phyloP scores from a whole-genome alignment of 2,797 vertebrate species.

The Pelobates cultripes region DNA sequence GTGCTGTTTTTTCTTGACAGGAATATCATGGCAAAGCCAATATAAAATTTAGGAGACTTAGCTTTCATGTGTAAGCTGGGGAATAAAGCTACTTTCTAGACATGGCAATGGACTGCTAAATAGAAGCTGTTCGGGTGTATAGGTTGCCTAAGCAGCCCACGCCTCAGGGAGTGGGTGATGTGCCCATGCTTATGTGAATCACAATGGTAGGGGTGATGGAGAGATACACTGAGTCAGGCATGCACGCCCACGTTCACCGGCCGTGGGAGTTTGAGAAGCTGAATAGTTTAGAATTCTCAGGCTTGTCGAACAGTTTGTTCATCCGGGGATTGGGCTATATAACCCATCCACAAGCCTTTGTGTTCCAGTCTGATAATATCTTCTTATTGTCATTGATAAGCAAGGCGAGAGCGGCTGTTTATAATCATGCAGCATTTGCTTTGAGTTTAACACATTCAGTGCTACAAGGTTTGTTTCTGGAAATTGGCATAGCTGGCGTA shows the following conservation, averaged over 20 bases:
- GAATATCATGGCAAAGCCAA: too few relatives aligned
- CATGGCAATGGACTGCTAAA: too few relatives aligned
- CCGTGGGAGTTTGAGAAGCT: conserved; percentile 16
- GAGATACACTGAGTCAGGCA: conserved; percentile 38
- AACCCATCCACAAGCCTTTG: too few relatives aligned
- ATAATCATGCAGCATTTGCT: too few relatives aligned
- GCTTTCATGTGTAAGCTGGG: neutral
- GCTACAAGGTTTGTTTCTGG: too few relatives aligned
- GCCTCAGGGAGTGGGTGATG: conserved; percentile 5
- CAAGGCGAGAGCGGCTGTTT: too few relatives aligned
- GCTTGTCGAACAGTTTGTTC: neutral
- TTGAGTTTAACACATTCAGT: too few relatives aligned
- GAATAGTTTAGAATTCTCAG: neutral
- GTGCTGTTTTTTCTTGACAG: neutral
- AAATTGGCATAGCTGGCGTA: too few relatives aligned
- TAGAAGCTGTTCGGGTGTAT: neutral
- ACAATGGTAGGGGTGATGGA: conserved; percentile 24
- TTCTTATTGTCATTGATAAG: too few relatives aligned
- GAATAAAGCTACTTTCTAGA: too few relatives aligned
- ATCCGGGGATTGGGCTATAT: too few relatives aligned
- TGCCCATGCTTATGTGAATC: conserved; percentile 23
- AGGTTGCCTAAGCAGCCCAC: conserved; percentile 10
- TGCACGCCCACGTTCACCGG: conserved; percentile 15
- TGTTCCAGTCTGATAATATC: too few relatives aligned
- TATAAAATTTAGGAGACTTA: neutral